Base-by-base conservation (phyloP, 2,888 invertebrate species). In the Melanchra persicariae region DNA sequence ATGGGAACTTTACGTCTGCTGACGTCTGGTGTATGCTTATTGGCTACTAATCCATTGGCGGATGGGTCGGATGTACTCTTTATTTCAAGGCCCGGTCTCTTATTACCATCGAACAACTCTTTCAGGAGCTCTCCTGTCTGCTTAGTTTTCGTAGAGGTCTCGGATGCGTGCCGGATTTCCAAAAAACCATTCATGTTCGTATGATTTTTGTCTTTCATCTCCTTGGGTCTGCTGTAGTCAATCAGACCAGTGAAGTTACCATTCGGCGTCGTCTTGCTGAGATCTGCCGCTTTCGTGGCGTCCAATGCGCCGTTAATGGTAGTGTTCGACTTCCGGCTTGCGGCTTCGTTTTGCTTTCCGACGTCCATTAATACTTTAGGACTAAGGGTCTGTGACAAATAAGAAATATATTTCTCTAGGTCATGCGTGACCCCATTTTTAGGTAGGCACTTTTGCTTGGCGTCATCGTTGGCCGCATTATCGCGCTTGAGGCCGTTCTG, bases 401-500 rank as follows among this genome's bases (percentile, higher is more conserved):
- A 96, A 55, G 95, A 94, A 79, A 96, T 96, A 86, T 96, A 96
- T 84, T 96, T 96, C 82, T 96, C 95, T 74, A 96, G 89, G 83
- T 96, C 96, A 72, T 95, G 92, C 22, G 95, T 93, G 84, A 94
- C 94, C 75, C 95, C 94, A 79, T 95, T 95, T 88, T 94, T 95
- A 43, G 93, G 92, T 81, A 93, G 92, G 91, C 94, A 95, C 91
- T 94, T 95, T 86, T 91, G 93, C 87, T 95, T 95, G 89, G 89
- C 88, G 89, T 95, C 95, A 79, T 91, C 92, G 79, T 89, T 90
- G 81, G 86, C 72, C 43, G 90, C 81, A 82, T 84, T 87, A 70
- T 96, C 96, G 61, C 96, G 95, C 86, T 96, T 96, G 80, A 96
- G 89, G 74, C 92, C 93, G 87, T 96, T 96, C 82, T 97, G 96